These are phyloP conservation scores for Pitta sordida DNA, from an alignment of 2,113 vertebrate species.

Conservation along the genomic window DNA sequence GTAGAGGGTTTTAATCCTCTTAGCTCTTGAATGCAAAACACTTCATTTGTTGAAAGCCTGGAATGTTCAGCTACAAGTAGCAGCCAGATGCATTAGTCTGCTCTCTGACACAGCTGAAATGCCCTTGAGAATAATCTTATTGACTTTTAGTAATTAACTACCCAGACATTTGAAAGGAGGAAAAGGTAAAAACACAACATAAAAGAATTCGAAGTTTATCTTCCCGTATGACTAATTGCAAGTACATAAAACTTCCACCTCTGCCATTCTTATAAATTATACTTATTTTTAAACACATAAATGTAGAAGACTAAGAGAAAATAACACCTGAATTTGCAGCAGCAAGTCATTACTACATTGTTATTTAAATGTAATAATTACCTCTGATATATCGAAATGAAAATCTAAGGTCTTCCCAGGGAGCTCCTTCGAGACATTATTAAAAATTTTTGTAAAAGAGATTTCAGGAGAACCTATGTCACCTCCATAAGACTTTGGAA, in stretches of 20 bases:
- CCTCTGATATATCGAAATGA: constrained; percentile 99
- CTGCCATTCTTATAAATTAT: background rate
- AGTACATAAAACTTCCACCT: background rate
- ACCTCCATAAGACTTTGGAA: constrained; percentile 88
- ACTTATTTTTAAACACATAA: background rate
- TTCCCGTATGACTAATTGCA: background rate
- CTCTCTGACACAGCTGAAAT: background rate
- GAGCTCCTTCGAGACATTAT: constrained; percentile 94
- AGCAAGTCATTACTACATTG: background rate
- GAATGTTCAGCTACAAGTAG: background rate
- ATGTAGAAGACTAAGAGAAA: background rate
- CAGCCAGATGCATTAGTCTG: background rate
- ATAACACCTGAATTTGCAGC: background rate
- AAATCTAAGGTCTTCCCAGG: constrained; percentile 99
- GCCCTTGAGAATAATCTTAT: background rate
- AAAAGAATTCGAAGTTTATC: background rate
- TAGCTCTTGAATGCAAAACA: background rate
- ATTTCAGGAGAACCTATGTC: constrained; percentile 92
- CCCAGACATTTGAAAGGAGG: background rate
- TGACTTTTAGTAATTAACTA: background rate
- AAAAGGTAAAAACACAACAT: background rate
- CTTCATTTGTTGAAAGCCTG: background rate
- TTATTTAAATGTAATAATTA: constrained; percentile 53
- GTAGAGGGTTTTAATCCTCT: background rate
- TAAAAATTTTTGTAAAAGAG: constrained; percentile 95